Base-by-base conservation (phyloP, 2,888 invertebrate genomes). In the Tolmerus cingulatus region DNA sequence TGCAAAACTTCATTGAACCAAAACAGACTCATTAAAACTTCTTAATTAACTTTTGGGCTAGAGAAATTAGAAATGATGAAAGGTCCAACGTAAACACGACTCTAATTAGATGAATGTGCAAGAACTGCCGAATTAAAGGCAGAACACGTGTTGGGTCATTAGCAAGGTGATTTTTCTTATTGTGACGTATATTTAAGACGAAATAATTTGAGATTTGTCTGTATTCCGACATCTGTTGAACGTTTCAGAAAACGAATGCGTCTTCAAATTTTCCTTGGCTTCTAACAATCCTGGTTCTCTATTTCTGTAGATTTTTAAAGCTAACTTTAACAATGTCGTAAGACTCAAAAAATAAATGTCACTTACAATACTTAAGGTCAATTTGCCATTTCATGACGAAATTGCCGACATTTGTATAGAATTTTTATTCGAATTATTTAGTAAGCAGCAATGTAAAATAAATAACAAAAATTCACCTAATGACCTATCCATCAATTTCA, bases 401-500 rank as follows among this genome's bases (percentile, higher is more conserved):
- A 74, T 74, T 30, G 27, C 1, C 5, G 30, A 74, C 8, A 27
- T 23, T 16, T 74, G 1, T 74, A 16, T 12, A 30, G 7, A 74
- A 9, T 23, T 27, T 34, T n/a, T 16, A 51, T 19, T 51, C 51
- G 7, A 16, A 5, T 51, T 51, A 5, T 51, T 0, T 8, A 51
- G 12, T 74, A 9, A 23, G 14, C 30, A 16, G 16, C 23, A 74
- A 74, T 19, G 27, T 74, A 16, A 9, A 27, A 74, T 34, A 30
- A 74, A 16, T 27, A 27, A 8, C 5, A 30, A 74, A 74, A 34
- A 30, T 0, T 37, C 34, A 76, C 12, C n/a, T 37, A 30, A 76
- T 34, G 14, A 2, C 43, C 43, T 27, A 40, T 74, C 66, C 57
- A 51, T 37, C 16, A 34, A 34, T 86, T 91, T 90, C 90, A 92